Evolutionary conservation across 2,113 vertebrate genomes (phyloP).

Genomic region (Galbula dea): DNA sequence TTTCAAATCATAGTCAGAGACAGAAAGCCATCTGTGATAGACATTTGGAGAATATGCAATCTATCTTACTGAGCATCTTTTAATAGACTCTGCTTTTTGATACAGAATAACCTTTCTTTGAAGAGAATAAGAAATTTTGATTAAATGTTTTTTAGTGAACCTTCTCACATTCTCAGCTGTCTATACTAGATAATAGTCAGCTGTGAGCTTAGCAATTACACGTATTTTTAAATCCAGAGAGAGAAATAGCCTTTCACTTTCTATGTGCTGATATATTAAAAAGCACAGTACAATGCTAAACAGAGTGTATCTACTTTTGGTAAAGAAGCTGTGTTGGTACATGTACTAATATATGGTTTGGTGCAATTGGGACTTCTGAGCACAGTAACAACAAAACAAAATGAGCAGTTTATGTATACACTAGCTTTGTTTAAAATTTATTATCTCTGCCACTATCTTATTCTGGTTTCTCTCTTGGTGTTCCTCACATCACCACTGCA

Average conservation of each 20-base stretch:
- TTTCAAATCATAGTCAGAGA: constrained; percentile 24
- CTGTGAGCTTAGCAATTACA: neutral
- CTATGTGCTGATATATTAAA: neutral
- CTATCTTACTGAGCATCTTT: constrained; percentile 26
- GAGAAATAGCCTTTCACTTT: neutral
- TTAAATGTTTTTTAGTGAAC: neutral
- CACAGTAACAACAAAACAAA: neutral
- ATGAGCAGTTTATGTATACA: neutral
- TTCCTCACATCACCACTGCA: neutral
- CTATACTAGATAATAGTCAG: neutral
- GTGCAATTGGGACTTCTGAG: neutral
- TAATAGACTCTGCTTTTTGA: constrained; percentile 24
- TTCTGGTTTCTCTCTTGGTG: neutral
- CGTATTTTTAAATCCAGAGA: neutral
- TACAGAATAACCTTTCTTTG: neutral
- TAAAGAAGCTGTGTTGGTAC: neutral
- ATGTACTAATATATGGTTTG: neutral
- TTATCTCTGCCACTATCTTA: neutral
- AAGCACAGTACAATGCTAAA: neutral
- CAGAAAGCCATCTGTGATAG: constrained; percentile 53
- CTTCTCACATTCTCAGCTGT: constrained; percentile 7
- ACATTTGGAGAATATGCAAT: constrained; percentile 33
- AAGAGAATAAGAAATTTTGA: neutral
- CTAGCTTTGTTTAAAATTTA: neutral
- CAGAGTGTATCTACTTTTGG: neutral